Evolutionary conservation across 1,140 invertebrate species (phyloP), one percentile per base, ranked within the genome.

Genomic region (Drosophila jambulina): DNA sequence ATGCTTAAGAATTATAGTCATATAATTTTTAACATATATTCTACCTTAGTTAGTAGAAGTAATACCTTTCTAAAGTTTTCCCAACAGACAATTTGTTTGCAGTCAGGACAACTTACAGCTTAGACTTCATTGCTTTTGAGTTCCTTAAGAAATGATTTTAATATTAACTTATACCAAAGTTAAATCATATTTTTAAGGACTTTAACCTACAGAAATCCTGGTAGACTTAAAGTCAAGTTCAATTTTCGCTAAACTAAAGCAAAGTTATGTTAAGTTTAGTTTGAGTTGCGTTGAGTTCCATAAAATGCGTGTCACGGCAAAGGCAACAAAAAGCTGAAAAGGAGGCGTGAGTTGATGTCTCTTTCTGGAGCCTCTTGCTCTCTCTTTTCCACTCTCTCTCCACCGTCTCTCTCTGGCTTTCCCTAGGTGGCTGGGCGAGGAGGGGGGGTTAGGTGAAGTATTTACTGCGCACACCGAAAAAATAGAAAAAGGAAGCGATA

Each of bases 241-340:
- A 40, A 19, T 38, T 68, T 36, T 38, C 21, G 27, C 19, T 10
- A 7, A 58, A 34, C 27, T 62, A 12, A 34, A 56, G 36, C 36
- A 46, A 63, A 60, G 45, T 46, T 48, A 17, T 63, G 61, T 57
- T 45, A 53, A 51, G n/a, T 76, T 62, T 27, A 27, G 40, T 67
- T 67, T 65, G 17, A 46, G 46, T 59, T 58, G 25, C 42, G 42
- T 43, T 67, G 42, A 63, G 69, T 53, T 54, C 56, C 78, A 74
- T 74, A 62, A 74, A 84, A 81, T 80, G 78, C 82, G 82, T 85
- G 82, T 78, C 82, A 81, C 61, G 62, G 68, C 82, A 74, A 84
- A 81, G 78, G 67, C 78, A 45, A 74, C 61, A 43, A 46, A 57
- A 65, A 29, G 15, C 21, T 15, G 8, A 17, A 56, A 23, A n/a